Conservation (phyloP, 2,797 vertebrate genomes). For the Todus mexicanus region DNA sequence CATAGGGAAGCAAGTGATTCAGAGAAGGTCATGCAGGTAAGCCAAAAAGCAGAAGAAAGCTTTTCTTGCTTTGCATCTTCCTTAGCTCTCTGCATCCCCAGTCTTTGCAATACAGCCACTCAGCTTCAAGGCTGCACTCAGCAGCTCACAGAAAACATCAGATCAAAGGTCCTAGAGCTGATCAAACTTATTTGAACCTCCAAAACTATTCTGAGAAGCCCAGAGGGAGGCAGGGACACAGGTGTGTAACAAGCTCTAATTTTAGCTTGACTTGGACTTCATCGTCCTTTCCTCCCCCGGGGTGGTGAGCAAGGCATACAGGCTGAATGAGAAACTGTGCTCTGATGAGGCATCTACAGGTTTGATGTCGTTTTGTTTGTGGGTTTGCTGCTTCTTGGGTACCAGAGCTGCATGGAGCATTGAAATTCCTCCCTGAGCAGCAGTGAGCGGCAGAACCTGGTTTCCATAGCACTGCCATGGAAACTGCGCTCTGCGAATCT, state of each 20-base stretch:
- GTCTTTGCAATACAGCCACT: neutral
- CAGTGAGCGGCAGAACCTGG: conserved; percentile 69
- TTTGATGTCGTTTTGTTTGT: neutral
- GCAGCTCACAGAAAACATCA: neutral
- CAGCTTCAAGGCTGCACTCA: neutral
- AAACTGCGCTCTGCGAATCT: conserved; percentile 67
- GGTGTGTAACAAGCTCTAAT: neutral
- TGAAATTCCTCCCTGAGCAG: conserved; percentile 73
- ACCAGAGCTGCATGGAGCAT: conserved; percentile 38
- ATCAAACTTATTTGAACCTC: conserved; percentile 34
- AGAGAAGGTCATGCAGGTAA: neutral
- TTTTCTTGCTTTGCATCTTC: neutral
- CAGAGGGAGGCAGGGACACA: neutral
- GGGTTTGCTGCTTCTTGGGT: conserved; percentile 40
- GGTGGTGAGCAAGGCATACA: neutral
- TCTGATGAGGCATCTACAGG: conserved; percentile 14
- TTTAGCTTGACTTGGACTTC: neutral
- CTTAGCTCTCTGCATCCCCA: neutral
- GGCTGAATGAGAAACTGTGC: neutral
- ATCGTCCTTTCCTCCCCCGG: neutral
- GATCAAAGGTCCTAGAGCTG: neutral
- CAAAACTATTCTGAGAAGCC: neutral
- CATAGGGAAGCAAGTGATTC: neutral
- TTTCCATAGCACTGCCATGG: conserved; percentile 81
- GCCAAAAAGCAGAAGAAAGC: neutral